phyloP scores from a whole-genome alignment of 2,888 invertebrate species.

The Habrosyne pyritoides region DNA sequence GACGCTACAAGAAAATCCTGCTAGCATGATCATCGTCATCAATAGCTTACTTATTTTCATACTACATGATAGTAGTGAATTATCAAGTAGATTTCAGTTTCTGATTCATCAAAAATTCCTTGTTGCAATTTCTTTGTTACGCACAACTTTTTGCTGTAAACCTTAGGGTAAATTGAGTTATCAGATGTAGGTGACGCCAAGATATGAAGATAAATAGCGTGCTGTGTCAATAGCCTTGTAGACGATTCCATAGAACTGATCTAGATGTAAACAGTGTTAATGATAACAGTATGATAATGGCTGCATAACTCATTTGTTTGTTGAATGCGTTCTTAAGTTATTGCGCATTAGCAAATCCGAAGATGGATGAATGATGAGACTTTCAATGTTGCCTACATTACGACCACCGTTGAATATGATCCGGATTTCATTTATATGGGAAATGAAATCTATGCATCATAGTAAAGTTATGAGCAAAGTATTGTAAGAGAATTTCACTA shows the following conservation, averaged over 20 bases:
- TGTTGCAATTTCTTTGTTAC: constrained; percentile 2
- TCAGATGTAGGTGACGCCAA: constrained; percentile 23
- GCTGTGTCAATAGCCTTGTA: constrained; percentile 41
- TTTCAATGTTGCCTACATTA: too few species aligned
- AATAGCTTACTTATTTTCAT: not conserved
- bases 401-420: too few species aligned
- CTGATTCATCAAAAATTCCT: not conserved
- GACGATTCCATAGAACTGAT: constrained; percentile 43
- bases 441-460: not conserved
- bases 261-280: constrained; percentile 27
- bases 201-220: constrained; percentile 9
- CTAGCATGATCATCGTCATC: not conserved
- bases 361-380: not conserved
- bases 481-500: not conserved
- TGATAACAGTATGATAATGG: constrained; percentile 2
- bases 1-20: too few species aligned
- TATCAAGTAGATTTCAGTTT: not conserved
- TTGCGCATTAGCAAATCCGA: not conserved
- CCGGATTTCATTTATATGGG: too few species aligned
- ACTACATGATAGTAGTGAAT: not conserved
- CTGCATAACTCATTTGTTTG: constrained; percentile 5
- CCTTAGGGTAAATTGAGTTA: not conserved
- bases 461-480: not conserved
- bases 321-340: not conserved
- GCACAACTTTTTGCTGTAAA: not conserved